Evolutionary conservation across 1,140 invertebrate species (phyloP).

Genomic region (Drosophila pruinosa): DNA sequence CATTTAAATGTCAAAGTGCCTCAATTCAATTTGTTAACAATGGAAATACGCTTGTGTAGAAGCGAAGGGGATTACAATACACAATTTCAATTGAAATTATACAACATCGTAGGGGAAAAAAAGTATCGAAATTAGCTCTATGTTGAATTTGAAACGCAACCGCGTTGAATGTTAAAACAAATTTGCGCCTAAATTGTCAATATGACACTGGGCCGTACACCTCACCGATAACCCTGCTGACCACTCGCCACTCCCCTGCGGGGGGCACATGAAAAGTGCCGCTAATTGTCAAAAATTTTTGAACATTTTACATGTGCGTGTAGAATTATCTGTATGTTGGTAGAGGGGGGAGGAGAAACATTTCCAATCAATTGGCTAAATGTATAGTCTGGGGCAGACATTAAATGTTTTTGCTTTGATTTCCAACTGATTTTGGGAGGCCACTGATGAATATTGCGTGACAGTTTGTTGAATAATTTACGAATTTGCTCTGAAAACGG

Average conservation of each 20-base stretch:
- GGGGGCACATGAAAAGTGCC: constrained; percentile 73
- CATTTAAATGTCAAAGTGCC: constrained; percentile 74
- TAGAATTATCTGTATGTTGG: constrained; percentile 31
- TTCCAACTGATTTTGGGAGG: constrained; percentile 42
- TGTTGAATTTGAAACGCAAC: neutral
- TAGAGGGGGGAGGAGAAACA: neutral
- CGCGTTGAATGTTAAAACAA: constrained; percentile 60
- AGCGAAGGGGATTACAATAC: neutral
- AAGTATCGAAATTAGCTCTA: constrained; percentile 35
- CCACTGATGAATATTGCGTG: constrained; percentile 64
- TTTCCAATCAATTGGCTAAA: constrained; percentile 71
- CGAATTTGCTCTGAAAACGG: constrained; percentile 45
- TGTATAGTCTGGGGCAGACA: constrained; percentile 41
- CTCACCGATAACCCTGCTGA: constrained; percentile 17
- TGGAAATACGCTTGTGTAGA: constrained; percentile 69
- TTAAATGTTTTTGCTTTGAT: constrained; percentile 66
- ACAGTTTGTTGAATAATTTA: constrained; percentile 81
- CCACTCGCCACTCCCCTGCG: neutral
- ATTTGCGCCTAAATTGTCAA: constrained; percentile 80
- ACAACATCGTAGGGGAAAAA: neutral
- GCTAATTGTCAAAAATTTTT: constrained; percentile 82
- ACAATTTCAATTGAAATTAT: neutral
- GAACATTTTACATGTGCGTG: constrained; percentile 59
- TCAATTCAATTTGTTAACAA: constrained; percentile 58
- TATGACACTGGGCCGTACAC: constrained; percentile 52